Percentiles rank a stretch among this genome's conserved stretches.
Conservation (phyloP, 2,888 invertebrate genomes). For the Tachina grossa region DNA sequence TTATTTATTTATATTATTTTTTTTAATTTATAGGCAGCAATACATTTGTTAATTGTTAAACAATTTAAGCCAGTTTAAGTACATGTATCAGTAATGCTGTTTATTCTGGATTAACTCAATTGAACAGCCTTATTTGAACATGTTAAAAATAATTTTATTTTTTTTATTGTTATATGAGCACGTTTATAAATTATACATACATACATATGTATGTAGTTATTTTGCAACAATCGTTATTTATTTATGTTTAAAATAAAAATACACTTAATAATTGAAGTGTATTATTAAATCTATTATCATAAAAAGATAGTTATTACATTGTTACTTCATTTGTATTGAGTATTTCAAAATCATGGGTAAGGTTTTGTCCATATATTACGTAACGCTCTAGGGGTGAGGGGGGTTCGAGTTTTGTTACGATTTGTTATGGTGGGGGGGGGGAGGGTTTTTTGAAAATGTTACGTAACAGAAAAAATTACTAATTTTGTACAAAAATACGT, state of each 20-base stretch:
- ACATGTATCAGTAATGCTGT: constrained; percentile 7
- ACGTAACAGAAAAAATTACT: too few species aligned
- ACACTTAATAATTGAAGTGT: background rate
- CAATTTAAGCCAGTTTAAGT: constrained; percentile 41
- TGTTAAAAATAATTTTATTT: background rate
- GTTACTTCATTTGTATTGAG: background rate
- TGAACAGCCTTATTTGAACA: constrained; percentile 1
- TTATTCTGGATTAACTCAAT: constrained; percentile 43
- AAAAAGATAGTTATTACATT: background rate
- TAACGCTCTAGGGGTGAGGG: too few species aligned
- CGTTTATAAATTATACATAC: background rate
- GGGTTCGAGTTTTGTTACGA: too few species aligned
- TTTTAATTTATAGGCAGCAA: constrained; percentile 11
- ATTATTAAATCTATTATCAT: background rate
- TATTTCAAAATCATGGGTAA: too few species aligned
- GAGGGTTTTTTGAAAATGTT: too few species aligned
- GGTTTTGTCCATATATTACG: too few species aligned
- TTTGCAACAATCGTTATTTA: constrained; percentile 1
- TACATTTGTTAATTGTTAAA: constrained; percentile 42
- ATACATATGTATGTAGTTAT: background rate
- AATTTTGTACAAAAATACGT: too few species aligned
- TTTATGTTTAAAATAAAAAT: constrained; percentile 14
- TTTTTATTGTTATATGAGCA: constrained; percentile 27
- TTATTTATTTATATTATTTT: background rate
- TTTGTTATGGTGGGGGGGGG: too few species aligned